A percentile compares a stretch with the other conserved stretches of the same genome.
Conservation (phyloP, 2,113 vertebrate genomes). For the Zosterops japonicus region DNA sequence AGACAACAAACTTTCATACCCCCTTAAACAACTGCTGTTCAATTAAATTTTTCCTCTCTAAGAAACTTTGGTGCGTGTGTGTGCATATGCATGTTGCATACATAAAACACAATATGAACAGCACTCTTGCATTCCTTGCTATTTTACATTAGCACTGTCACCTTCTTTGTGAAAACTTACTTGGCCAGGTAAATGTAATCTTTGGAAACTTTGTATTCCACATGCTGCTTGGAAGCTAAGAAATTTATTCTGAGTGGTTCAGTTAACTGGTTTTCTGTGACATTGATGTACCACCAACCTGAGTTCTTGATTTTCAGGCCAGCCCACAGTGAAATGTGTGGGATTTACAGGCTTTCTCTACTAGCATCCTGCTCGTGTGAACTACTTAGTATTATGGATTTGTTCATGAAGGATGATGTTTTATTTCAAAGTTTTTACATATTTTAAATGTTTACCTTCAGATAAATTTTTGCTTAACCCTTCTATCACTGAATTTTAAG, state of each 20-base stretch:
- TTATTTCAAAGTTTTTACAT: neutral
- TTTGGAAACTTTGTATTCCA: neutral
- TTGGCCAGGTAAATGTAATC: neutral
- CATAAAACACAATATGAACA: neutral
- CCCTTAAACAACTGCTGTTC: neutral
- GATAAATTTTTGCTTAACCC: neutral
- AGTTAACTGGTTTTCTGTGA: neutral
- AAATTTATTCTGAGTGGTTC: neutral
- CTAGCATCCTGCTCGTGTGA: neutral
- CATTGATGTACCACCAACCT: fast-evolving
- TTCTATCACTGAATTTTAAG: neutral
- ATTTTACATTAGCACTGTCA: neutral
- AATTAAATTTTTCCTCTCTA: neutral
- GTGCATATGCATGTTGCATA: neutral
- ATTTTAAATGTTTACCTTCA: neutral
- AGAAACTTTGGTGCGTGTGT: neutral
- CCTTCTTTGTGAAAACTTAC: neutral
- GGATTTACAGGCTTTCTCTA: neutral
- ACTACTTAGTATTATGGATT: neutral
- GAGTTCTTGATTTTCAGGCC: neutral
- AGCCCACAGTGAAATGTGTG: neutral
- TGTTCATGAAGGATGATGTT: neutral
- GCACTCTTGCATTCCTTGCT: neutral
- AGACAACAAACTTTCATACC: neutral
- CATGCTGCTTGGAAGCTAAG: neutral